phyloP scores from a whole-genome alignment of 2,888 invertebrate species.

The Xylota sylvarum region DNA sequence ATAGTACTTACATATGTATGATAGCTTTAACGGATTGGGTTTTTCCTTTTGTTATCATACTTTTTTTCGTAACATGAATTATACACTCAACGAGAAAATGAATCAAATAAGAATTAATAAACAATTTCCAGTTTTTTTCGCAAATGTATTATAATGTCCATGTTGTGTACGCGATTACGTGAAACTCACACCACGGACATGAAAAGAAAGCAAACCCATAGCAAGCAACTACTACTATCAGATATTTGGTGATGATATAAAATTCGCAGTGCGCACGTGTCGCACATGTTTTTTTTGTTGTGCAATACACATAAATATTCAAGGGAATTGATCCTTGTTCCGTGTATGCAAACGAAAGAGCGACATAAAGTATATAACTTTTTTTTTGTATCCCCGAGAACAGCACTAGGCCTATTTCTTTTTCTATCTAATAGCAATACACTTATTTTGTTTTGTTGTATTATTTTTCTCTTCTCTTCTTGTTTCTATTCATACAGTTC shows the following conservation, averaged over 20 bases:
- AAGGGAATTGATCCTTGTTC: constrained; percentile 70
- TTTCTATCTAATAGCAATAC: constrained; percentile 31
- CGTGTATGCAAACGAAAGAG: constrained; percentile 14
- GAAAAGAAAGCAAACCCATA: constrained; percentile 33
- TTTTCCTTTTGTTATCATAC: constrained; percentile 16
- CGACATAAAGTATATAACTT: constrained; percentile 37
- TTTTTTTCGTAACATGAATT: neutral
- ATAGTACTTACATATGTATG: too few species aligned
- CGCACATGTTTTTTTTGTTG: constrained; percentile 66
- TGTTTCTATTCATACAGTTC: constrained; percentile 48
- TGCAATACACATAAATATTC: constrained; percentile 66
- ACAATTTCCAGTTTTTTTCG: constrained; percentile 21
- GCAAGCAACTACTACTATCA: constrained; percentile 32
- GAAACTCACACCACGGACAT: constrained; percentile 48
- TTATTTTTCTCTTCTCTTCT: constrained; percentile 26
- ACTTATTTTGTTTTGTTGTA: constrained; percentile 49
- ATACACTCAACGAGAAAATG: constrained; percentile 5
- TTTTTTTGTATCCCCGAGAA: constrained; percentile 42
- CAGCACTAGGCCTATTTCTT: constrained; percentile 33
- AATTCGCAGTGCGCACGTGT: constrained; percentile 73
- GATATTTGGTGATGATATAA: constrained; percentile 42
- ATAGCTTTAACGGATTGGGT: constrained; percentile 10
- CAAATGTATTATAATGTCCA: constrained; percentile 17
- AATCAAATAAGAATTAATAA: neutral
- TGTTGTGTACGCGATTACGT: constrained; percentile 41